Conservation (phyloP, 2,797 vertebrate species). For the Crotalus adamanteus region DNA sequence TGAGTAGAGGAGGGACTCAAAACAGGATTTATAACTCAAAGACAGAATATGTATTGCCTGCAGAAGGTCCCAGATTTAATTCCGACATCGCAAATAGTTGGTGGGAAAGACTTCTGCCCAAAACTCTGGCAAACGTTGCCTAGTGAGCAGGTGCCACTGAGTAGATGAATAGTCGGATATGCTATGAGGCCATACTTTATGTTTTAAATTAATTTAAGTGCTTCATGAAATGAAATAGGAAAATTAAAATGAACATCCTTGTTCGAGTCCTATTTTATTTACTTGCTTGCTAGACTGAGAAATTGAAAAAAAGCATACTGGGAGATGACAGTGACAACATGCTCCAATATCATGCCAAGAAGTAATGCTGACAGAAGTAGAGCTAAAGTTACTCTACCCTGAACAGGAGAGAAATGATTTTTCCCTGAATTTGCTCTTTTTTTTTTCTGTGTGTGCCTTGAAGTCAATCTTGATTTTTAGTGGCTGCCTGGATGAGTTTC, state of each 20-base stretch:
- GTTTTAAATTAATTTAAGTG: not conserved
- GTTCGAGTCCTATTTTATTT: not conserved
- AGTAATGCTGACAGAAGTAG: not conserved
- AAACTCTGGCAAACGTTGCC: not conserved
- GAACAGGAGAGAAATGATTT: not conserved
- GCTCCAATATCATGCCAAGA: not conserved
- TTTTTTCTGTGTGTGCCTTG: not conserved
- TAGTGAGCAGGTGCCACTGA: too few relatives aligned
- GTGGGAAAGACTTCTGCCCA: not conserved
- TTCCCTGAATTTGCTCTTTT: not conserved
- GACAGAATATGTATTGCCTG: not conserved
- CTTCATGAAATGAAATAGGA: not conserved
- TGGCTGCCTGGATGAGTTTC: not conserved
- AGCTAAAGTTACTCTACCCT: not conserved
- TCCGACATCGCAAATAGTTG: not conserved
- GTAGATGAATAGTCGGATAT: too few relatives aligned
- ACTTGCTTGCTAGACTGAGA: not conserved
- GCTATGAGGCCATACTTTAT: not conserved
- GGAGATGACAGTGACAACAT: not conserved
- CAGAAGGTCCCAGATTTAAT: not conserved
- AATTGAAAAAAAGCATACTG: not conserved
- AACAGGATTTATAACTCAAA: not conserved
- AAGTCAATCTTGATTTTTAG: not conserved
- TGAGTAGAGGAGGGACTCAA: too few relatives aligned
- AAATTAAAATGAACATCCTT: not conserved